Evolutionary conservation across 2,888 invertebrate genomes (phyloP).

Genomic region (Poecilus cupreus): DNA sequence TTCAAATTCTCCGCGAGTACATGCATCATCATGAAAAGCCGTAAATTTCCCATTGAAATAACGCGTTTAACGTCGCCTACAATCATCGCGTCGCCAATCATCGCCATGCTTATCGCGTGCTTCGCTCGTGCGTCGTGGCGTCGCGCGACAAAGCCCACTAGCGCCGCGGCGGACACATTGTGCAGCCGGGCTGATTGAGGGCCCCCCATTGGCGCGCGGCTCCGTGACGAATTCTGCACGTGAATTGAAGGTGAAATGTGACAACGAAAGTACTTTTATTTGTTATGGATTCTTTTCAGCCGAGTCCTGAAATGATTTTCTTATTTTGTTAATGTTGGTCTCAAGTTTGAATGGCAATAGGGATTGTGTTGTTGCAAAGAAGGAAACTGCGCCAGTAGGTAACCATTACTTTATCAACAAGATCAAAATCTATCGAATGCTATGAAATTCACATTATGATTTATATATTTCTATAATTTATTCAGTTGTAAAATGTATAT

Average conservation of each 20-base stretch:
- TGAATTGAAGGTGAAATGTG: constrained; percentile 39
- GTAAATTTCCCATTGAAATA: constrained; percentile 41
- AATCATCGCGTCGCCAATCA: constrained; percentile 14
- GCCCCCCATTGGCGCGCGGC: neutral
- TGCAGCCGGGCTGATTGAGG: constrained; percentile 10
- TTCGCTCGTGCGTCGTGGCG: neutral
- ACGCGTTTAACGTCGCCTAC: constrained; percentile 28
- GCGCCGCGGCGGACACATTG: constrained; percentile 4
- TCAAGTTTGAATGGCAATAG: neutral
- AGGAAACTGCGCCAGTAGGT: neutral
- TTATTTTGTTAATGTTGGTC: constrained; percentile 32
- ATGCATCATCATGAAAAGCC: constrained; percentile 29
- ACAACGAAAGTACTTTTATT: constrained; percentile 36
- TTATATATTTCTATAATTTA: too few relatives aligned
- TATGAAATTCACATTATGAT: too few relatives aligned
- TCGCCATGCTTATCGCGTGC: constrained; percentile 36
- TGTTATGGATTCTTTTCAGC: constrained; percentile 26
- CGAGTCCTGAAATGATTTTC: neutral
- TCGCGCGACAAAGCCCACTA: neutral
- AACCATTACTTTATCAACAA: too few relatives aligned
- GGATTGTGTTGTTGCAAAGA: neutral
- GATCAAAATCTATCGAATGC: too few relatives aligned
- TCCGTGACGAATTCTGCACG: constrained; percentile 13
- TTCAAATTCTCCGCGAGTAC: constrained; percentile 26
- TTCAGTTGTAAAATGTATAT: too few relatives aligned